Evolutionary conservation across 2,113 vertebrate genomes (phyloP), one percentile per base, ranked within the genome.

Genomic region (Dolichallabes microphthalmus): DNA sequence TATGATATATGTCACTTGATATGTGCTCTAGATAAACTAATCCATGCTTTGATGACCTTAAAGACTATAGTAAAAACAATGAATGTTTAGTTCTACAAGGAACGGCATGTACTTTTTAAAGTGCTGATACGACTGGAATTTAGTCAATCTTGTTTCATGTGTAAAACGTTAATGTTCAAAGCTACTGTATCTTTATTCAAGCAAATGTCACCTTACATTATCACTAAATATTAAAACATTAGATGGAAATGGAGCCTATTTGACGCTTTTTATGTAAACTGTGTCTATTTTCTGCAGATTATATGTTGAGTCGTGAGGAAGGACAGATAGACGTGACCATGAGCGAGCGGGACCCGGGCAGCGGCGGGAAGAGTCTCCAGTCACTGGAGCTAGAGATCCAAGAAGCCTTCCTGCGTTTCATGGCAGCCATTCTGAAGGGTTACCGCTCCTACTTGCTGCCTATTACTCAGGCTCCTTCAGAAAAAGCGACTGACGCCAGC

Each of bases 371-470:
- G 83, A 98, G 94, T 87, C 88, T 98, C 78, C 97, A 99, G 88
- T 94, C 96, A 7, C 92, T 99, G 90, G 98, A 99, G 92, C 88
- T 99, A 92, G 97, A 99, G 93, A 99, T 99, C 86, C 98, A 99
- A 88, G 98, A 99, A 92, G 96, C 98, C 39, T 99, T 99, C 91
- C 94, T 99, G 60, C 96, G 94, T 88, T 99, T 99, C 91, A 99
- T 99, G 98, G 98, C 98, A 4, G 97, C 98, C 69, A 97, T 99
- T 90, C 92, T 99, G n/a, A 96, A 97, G 93, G 98, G 98, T 78
- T 99, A 99, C 91, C 96, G 98, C 88, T 95, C 96, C 27, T 99
- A 97, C 74, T 94, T 99, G 88, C 94, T 96, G 84, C 98, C 98
- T 78, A 99, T 99, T 93, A 99, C 97, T 0, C 96, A 99, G 88